Evolutionary conservation across 1,140 invertebrate species (phyloP), one percentile per base, ranked within the genome.

Genomic region (Zaprionus capensis): DNA sequence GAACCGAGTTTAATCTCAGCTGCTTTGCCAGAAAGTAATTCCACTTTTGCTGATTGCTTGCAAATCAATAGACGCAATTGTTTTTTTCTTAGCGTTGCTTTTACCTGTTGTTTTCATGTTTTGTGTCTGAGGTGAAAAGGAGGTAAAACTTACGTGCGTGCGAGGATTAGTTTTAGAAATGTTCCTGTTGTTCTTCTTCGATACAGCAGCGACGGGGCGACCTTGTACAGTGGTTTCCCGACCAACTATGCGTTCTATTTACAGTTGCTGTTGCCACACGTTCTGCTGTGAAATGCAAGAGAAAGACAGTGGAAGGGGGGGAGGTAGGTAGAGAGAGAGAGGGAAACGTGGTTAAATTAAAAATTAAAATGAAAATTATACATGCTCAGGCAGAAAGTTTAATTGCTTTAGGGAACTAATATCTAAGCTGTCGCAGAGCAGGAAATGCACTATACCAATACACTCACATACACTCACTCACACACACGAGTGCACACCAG

Each of bases 101-200:
- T 14, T 24, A 51, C 46, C 46, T 22, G 46, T 51, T 51, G 46
- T 51, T 12, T 22, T 11, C 46, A 51, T 51, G 20, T 22, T 51
- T 46, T 17, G n/a, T 38, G 46, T 14, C 5, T 51, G 46, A 12
- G 17, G 46, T 22, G 24, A 14, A 6, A 9, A 9, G 31, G 31
- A 5, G 20, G 4, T 2, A 14, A 51, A 57, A 74, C 71, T 74
- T 74, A 74, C 71, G 66, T 74, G 71, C 66, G 65, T 74, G 66
- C 57, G 24, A 46, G 36, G 28, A 22, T 62, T 62, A 17, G 26
- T 41, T 46, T 31, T 51, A 57, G 58, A 49, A 46, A 53, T 68
- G 46, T 59, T 61, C 44, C 59, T 67, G 28, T 49, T 57, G n/a
- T 63, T 49, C 22, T 49, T 57, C 12, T 63, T 49, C 22, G 46